phyloP scores from a whole-genome alignment of 2,113 vertebrate species.

The Canis aureus region DNA sequence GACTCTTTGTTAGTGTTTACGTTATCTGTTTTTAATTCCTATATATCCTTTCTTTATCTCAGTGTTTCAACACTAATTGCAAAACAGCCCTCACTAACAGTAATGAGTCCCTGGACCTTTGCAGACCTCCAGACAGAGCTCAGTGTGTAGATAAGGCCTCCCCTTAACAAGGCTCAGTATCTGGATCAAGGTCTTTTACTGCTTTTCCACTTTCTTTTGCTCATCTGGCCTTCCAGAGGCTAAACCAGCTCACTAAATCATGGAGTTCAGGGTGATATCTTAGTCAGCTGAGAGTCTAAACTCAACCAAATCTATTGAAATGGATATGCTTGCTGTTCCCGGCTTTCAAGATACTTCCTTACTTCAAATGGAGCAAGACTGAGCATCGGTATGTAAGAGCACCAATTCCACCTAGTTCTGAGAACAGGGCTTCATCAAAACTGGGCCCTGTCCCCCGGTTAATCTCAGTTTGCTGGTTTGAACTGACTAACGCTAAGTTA shows the following conservation, averaged over 20 bases:
- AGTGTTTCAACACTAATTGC: constrained; percentile 85
- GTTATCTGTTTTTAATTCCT: constrained; percentile 86
- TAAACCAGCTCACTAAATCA: constrained; percentile 71
- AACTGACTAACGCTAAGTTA: not conserved
- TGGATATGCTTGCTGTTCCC: not conserved
- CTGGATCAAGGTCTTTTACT: constrained; percentile 81
- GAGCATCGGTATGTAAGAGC: not conserved
- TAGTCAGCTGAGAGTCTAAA: constrained; percentile 68
- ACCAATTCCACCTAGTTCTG: not conserved
- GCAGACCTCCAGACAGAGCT: constrained; percentile 73
- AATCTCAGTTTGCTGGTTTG: not conserved
- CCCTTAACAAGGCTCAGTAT: constrained; percentile 78
- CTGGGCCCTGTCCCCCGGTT: not conserved
- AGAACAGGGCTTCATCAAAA: not conserved
- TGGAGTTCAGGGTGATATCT: constrained; percentile 61
- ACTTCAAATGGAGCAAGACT: constrained; percentile 6
- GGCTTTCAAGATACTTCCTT: constrained; percentile 61
- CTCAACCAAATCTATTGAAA: constrained; percentile 60
- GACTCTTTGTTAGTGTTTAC: constrained; percentile 84
- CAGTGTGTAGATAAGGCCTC: constrained; percentile 81
- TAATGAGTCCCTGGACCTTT: constrained; percentile 81
- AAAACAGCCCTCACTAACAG: constrained; percentile 71
- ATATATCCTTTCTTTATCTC: constrained; percentile 84
- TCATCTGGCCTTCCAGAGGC: constrained; percentile 76
- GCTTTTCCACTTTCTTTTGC: constrained; percentile 67